Evolutionary conservation across 1,140 invertebrate species (phyloP).

Genomic region (Periplaneta americana): DNA sequence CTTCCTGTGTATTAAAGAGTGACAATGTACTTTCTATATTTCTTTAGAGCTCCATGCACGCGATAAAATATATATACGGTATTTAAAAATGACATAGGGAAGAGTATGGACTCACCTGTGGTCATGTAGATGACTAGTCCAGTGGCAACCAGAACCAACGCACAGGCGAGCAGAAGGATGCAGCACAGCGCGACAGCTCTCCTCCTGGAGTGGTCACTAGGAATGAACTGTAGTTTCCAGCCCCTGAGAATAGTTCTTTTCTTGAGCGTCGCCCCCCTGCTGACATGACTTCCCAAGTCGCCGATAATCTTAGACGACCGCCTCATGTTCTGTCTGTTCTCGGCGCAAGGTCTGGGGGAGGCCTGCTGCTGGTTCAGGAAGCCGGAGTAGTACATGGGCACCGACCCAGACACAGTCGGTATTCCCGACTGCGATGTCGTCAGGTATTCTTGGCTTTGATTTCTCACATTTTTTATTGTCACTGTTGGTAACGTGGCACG

Average conservation of each 20-base stretch:
- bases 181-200: not conserved
- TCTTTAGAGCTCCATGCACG: too few relatives aligned
- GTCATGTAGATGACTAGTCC: not conserved
- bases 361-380: not conserved
- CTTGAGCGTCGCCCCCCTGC: not conserved
- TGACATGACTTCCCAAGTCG: too few relatives aligned
- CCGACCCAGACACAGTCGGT: not conserved
- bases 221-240: not conserved
- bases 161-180: not conserved
- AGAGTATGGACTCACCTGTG: not conserved
- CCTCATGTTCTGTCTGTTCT: not conserved
- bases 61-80: too few relatives aligned
- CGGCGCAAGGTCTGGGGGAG: not conserved
- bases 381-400: not conserved
- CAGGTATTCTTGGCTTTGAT: not conserved
- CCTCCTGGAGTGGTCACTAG: not conserved
- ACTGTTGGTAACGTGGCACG: not conserved
- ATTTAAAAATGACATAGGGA: too few relatives aligned
- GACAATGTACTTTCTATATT: too few relatives aligned
- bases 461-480: not conserved
- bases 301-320: not conserved
- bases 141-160: not conserved
- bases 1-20: too few relatives aligned
- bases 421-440: too few relatives aligned
- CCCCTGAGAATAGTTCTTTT: not conserved